phyloP scores from a whole-genome alignment of 2,888 invertebrate species.

The Calephelis perditalis region DNA sequence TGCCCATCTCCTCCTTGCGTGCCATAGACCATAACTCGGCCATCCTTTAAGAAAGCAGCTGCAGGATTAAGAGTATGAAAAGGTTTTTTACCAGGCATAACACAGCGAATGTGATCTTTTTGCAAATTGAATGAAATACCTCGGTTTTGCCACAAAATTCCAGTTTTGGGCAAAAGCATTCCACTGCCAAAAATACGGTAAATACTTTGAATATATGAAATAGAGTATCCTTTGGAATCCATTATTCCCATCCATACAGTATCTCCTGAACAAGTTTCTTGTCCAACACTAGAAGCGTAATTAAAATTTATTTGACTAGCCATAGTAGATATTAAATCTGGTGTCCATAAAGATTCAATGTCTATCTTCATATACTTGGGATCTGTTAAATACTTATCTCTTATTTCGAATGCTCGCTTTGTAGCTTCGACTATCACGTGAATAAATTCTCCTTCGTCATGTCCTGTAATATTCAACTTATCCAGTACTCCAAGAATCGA shows the following conservation, averaged over 20 bases:
- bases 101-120: constrained; percentile 41
- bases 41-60: constrained; percentile 57
- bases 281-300: constrained; percentile 36
- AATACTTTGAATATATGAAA: constrained; percentile 65
- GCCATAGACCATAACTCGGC: constrained; percentile 59
- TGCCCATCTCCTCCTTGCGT: constrained; percentile 67
- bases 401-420: constrained; percentile 31
- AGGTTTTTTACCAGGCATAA: constrained; percentile 64
- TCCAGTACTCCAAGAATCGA: constrained; percentile 58
- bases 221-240: constrained; percentile 63
- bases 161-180: constrained; percentile 57
- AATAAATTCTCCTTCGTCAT: constrained; percentile 56
- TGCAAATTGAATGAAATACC: constrained; percentile 51
- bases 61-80: constrained; percentile 62
- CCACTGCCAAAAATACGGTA: constrained; percentile 58
- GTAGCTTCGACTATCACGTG: constrained; percentile 56
- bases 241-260: constrained; percentile 68
- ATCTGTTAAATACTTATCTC: constrained; percentile 52
- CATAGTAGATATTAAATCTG: constrained; percentile 44
- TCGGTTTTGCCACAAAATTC: constrained; percentile 65
- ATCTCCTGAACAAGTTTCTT: constrained; percentile 54
- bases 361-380: constrained; percentile 53
- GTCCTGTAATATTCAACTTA: constrained; percentile 50
- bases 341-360: constrained; percentile 44
- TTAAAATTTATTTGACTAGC: constrained; percentile 44